phyloP scores from a whole-genome alignment of 2,888 invertebrate species.

The Lasioglossum lativentre region DNA sequence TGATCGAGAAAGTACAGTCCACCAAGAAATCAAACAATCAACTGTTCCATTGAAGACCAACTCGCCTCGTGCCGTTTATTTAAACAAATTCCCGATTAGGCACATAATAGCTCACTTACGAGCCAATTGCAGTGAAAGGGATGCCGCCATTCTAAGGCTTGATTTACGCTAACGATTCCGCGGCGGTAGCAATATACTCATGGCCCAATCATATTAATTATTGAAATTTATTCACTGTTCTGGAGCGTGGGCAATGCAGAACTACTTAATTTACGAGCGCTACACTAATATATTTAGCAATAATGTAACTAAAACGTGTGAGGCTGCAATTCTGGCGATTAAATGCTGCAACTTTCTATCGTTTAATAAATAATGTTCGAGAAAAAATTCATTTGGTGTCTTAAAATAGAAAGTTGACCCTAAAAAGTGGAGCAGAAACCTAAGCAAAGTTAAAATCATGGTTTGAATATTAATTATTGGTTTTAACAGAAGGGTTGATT shows the following conservation, averaged over 20 bases:
- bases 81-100: slow-evolving; percentile 16
- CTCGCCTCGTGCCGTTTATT: neutral
- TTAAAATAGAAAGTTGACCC: neutral
- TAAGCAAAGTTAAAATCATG: neutral
- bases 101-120: neutral
- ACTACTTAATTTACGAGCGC: neutral
- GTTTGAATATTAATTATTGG: neutral
- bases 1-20: neutral
- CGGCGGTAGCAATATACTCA: slow-evolving; percentile 7
- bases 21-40: slow-evolving; percentile 2
- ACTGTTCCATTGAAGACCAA: neutral
- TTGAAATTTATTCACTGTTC: neutral
- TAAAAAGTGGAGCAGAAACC: neutral
- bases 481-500: neutral
- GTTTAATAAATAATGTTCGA: neutral
- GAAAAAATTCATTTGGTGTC: neutral
- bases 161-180: slow-evolving; percentile 31
- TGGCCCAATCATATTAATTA: slow-evolving; percentile 1
- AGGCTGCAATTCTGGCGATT: neutral
- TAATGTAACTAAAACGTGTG: neutral
- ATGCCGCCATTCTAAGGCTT: slow-evolving; percentile 16
- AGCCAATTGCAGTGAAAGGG: slow-evolving; percentile 12
- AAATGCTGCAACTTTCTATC: neutral
- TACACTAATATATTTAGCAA: neutral
- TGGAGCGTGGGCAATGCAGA: neutral